These are phyloP conservation scores for Chrysochloris asiatica DNA, from an alignment of 2,113 vertebrate species.

Conservation along the genomic window DNA sequence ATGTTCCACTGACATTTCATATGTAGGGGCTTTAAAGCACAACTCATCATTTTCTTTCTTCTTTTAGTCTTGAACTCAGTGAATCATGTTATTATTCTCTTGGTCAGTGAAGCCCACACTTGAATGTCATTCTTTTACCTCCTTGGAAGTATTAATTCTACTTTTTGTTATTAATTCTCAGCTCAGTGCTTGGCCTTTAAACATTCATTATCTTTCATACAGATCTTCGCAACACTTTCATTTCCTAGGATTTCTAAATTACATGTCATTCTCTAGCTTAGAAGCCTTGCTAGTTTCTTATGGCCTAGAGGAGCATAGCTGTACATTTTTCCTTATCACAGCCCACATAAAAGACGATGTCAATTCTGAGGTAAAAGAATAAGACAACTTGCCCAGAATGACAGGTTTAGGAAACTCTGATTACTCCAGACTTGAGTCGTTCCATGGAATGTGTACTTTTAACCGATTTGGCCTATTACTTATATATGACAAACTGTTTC, in stretches of 20 bases:
- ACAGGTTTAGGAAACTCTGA: not conserved
- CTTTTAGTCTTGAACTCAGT: not conserved
- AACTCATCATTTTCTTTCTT: not conserved
- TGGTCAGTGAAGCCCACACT: slow-evolving; percentile 18
- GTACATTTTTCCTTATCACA: not conserved
- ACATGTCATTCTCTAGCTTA: not conserved
- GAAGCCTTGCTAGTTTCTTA: not conserved
- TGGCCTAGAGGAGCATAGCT: not conserved
- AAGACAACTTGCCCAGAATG: not conserved
- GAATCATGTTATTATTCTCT: not conserved
- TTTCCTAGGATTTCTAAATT: slow-evolving; percentile 1
- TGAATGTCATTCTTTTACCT: not conserved
- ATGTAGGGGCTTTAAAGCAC: not conserved
- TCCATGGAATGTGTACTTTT: not conserved
- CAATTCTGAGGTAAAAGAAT: not conserved
- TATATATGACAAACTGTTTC: not conserved
- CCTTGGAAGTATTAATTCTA: not conserved
- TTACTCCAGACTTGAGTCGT: not conserved
- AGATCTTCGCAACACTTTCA: not conserved
- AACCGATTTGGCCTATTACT: not conserved
- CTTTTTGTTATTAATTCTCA: not conserved
- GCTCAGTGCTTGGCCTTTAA: slow-evolving; percentile 24
- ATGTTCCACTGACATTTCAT: not conserved
- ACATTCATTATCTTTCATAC: not conserved
- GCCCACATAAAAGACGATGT: not conserved